phyloP scores from a whole-genome alignment of 2,113 vertebrate genomes.

The Rhinichthys klamathensis region DNA sequence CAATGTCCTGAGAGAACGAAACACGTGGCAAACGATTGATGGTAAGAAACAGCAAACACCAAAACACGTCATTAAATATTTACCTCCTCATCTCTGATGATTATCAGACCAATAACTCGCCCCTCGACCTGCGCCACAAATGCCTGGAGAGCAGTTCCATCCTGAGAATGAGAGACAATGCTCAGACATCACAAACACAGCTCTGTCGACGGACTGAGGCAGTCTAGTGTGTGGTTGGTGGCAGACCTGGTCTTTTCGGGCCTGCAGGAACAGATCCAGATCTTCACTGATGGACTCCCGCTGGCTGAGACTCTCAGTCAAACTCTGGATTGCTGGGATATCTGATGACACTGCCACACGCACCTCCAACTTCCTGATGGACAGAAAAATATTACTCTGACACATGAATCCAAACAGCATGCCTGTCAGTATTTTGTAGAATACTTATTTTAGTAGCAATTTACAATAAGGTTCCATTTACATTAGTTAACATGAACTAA shows the following conservation, averaged over 20 bases:
- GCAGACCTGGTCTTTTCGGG: conserved; percentile 81
- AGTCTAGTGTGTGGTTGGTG: not conserved
- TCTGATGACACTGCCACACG: conserved; percentile 76
- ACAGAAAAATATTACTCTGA: not conserved
- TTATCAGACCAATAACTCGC: conserved; percentile 81
- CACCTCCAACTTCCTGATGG: conserved; percentile 79
- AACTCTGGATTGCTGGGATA: conserved; percentile 68
- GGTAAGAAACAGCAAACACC: not conserved
- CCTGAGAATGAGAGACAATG: conserved; percentile 70
- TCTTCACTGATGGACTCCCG: conserved; percentile 77
- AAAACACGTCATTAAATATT: conserved; percentile 17
- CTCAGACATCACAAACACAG: not conserved
- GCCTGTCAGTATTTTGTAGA: no score
- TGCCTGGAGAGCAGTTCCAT: conserved; percentile 78
- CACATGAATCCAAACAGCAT: not conserved
- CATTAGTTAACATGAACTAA: not conserved
- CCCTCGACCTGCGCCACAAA: conserved; percentile 81
- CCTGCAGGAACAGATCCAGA: conserved; percentile 73
- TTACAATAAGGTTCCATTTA: not conserved
- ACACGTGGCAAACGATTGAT: not conserved
- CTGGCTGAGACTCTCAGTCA: conserved; percentile 75
- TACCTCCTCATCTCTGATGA: conserved; percentile 90
- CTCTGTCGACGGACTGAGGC: not conserved
- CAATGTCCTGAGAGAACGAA: conserved; percentile 77
- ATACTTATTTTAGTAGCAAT: not conserved